Base-by-base conservation (phyloP, 1,140 invertebrate genomes). In the Armadillidium nasatum region DNA sequence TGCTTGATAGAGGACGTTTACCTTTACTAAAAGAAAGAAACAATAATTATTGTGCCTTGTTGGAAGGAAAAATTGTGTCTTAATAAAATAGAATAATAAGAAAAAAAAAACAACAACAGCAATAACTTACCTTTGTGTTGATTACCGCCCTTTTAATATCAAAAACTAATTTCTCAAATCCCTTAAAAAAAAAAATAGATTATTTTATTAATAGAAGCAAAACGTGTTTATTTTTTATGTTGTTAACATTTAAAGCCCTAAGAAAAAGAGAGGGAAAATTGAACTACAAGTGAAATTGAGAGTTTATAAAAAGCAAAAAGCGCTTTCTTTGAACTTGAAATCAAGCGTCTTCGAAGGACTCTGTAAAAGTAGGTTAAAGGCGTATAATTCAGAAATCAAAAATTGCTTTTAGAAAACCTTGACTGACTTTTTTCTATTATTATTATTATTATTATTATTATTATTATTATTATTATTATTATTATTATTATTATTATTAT, bases 271-370 rank as follows among this genome's bases (percentile, higher is more conserved):
- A 60, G 11, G 11, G 50, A 60, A 19, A 60, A 60, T 13, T 19
- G 19, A 60, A 60, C 50, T 60, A 15, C 19, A 60, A 19, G 19
- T 60, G 50, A 60, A 60, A 60, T 60, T 60, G 50, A 60, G 50
- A 60, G 50, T 60, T 15, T 60, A 13, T 60, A 15, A 15, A 19
- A 19, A 60, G 19, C 11, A 60, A 33, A 33, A 33, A 33, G 33
- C 33, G 33, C 50, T 60, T 60, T 60, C 50, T 60, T 60, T 60
- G 50, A 60, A 60, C 50, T 60, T 60, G 50, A 60, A 60, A 15
- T 13, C 11, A 60, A 60, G 50, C 50, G 50, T 60, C 19, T 60
- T 60, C 50, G 50, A 60, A 60, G 50, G 50, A 60, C 50, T 60
- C 7, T 60, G 50, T 15, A 4, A 60, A 60, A 60, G 50, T 60